These are phyloP conservation scores for Ursus arctos DNA, from an alignment of 2,113 vertebrate genomes.

Conservation along the genomic window DNA sequence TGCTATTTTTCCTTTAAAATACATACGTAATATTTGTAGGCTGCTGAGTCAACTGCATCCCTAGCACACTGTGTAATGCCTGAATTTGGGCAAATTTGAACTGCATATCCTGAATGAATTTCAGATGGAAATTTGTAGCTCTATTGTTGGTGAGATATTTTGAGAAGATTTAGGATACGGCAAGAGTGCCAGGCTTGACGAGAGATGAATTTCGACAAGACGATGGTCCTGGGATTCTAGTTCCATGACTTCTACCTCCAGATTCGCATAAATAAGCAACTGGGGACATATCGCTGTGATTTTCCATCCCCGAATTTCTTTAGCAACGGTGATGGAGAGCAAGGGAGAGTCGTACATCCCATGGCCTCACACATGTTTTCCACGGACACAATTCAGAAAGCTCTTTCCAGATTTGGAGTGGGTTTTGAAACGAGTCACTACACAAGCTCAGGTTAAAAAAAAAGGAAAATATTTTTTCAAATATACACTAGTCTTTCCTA, in stretches of 20 bases:
- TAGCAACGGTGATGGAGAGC: neutral
- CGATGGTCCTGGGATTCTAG: neutral
- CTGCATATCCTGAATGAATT: neutral
- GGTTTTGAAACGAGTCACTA: neutral
- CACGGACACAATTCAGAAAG: neutral
- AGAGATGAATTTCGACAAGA: neutral
- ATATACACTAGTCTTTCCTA: neutral
- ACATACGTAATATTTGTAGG: neutral
- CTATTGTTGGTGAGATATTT: neutral
- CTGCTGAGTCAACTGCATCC: neutral
- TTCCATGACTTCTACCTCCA: neutral
- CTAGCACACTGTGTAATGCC: fast-evolving
- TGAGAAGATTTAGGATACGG: neutral
- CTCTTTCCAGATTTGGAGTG: neutral
- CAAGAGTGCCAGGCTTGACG: neutral
- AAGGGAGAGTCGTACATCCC: fast-evolving
- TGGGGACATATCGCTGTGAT: neutral
- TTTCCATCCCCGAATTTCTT: neutral
- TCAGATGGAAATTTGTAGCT: neutral
- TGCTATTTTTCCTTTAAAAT: neutral
- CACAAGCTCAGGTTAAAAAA: neutral
- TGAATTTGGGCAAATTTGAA: neutral
- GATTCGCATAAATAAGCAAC: neutral
- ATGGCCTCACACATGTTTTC: neutral
- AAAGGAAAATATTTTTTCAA: neutral